phyloP scores from a whole-genome alignment of 1,140 invertebrate genomes.

The Dufourea novaeangliae region DNA sequence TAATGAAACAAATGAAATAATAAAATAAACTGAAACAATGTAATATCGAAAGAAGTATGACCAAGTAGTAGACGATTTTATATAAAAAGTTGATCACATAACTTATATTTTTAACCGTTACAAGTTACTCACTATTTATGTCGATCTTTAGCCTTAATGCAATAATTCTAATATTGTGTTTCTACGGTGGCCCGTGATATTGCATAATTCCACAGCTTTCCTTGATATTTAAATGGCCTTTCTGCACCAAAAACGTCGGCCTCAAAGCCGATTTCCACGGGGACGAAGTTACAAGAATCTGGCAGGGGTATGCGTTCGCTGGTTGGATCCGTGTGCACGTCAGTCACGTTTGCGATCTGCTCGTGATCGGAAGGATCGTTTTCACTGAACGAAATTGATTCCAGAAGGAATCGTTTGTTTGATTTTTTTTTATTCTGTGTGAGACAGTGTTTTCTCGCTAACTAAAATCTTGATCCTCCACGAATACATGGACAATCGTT shows the following conservation, averaged over 20 bases:
- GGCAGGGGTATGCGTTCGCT: slow-evolving; percentile 12
- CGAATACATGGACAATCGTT: background rate
- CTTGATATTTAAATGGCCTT: background rate
- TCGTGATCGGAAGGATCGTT: slow-evolving; percentile 44
- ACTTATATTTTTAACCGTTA: too few relatives aligned
- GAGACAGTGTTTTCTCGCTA: background rate
- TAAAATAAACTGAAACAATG: too few relatives aligned
- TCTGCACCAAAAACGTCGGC: slow-evolving; percentile 65
- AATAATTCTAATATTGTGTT: background rate
- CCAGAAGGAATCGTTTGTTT: background rate
- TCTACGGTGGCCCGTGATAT: background rate
- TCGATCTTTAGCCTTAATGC: too few relatives aligned
- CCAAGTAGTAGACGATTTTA: too few relatives aligned
- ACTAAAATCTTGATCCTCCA: too few relatives aligned
- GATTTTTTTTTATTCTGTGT: background rate
- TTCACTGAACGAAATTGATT: slow-evolving; percentile 35
- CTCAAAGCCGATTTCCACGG: slow-evolving; percentile 36
- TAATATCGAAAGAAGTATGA: too few relatives aligned
- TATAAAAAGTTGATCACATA: too few relatives aligned
- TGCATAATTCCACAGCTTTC: background rate
- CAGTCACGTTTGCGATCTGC: slow-evolving; percentile 55
- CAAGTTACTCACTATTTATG: too few relatives aligned
- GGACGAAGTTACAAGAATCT: slow-evolving; percentile 10
- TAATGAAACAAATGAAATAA: too few relatives aligned
- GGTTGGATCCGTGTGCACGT: slow-evolving; percentile 1